phyloP scores from a whole-genome alignment of 2,113 vertebrate genomes.

The Lanius ludovicianus region DNA sequence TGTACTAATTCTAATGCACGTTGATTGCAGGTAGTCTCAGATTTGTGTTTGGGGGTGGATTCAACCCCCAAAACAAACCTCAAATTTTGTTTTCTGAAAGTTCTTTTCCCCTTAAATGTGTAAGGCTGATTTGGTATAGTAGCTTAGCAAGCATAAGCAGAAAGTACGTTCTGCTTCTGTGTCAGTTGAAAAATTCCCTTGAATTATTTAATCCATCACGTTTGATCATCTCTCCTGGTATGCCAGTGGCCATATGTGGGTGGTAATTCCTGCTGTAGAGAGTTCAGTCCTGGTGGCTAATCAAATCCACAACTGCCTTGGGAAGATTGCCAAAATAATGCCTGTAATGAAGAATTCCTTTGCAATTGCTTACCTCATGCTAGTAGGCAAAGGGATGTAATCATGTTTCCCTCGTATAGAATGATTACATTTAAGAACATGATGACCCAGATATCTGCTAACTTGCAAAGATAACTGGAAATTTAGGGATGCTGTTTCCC shows the following conservation, averaged over 20 bases:
- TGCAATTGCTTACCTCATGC: not conserved
- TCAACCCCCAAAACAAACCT: not conserved
- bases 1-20: not conserved
- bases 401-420: not conserved
- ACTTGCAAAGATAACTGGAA: not conserved
- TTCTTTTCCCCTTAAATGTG: not conserved
- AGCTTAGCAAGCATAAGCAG: not conserved
- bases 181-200: not conserved
- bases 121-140: not conserved
- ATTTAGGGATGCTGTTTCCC: not conserved
- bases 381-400: not conserved
- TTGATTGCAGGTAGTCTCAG: not conserved
- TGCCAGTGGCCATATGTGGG: not conserved
- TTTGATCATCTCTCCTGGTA: not conserved
- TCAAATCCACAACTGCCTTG: not conserved
- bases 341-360: not conserved
- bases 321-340: not conserved
- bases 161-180: fast-evolving
- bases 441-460: not conserved
- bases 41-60: not conserved
- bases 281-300: not conserved
- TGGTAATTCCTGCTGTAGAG: not conserved
- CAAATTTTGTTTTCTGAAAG: not conserved
- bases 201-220: not conserved
- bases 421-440: not conserved